Evolutionary conservation across 2,888 invertebrate species (phyloP).

Genomic region (Gortyna flavago): DNA sequence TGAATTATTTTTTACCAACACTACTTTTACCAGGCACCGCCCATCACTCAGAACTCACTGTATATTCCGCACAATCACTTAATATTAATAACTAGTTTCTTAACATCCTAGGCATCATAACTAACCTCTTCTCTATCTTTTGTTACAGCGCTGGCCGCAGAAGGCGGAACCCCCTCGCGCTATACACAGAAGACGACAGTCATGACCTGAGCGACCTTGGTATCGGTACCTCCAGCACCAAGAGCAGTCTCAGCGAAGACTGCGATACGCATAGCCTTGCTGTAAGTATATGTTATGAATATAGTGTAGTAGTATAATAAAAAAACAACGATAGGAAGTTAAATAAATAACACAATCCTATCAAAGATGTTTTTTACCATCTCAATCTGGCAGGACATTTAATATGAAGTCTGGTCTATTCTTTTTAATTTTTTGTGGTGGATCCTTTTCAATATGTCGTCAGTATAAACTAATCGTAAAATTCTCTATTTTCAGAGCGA

Average conservation of each 20-base stretch:
- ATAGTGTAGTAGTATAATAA: not conserved
- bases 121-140: conserved; percentile 36
- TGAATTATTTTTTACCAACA: not conserved
- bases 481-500: conserved; percentile 88
- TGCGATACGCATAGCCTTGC: conserved; percentile 91
- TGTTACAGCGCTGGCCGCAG: conserved; percentile 85
- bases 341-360: not conserved
- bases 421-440: not conserved
- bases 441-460: not conserved
- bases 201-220: conserved; percentile 96
- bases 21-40: not conserved
- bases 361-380: not conserved
- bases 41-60: not conserved
- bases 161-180: conserved; percentile 90
- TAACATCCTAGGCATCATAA: not conserved
- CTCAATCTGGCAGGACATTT: not conserved
- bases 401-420: not conserved
- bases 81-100: not conserved
- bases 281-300: conserved; percentile 83
- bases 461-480: not conserved
- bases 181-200: conserved; percentile 95
- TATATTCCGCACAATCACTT: conserved; percentile 2
- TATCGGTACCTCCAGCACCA: conserved; percentile 92
- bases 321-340: not conserved
- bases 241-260: conserved; percentile 92